Conservation (phyloP, 1,140 invertebrate species). For the Zaprionus capensis region DNA sequence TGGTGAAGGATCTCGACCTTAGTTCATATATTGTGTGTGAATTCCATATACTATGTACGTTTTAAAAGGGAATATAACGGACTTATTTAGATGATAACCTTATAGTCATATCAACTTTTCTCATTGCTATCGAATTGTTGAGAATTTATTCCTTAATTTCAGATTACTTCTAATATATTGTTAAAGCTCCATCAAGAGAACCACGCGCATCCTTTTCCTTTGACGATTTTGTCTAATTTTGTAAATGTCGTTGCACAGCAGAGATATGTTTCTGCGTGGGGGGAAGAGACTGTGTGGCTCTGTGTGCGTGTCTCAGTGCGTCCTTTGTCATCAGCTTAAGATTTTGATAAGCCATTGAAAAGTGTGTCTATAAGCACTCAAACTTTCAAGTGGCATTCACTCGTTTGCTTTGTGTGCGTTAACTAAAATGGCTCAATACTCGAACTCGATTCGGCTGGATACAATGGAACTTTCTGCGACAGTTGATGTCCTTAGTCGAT, state of each 20-base stretch:
- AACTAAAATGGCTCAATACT: conserved; percentile 70
- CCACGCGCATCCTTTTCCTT: conserved; percentile 22
- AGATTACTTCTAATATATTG: not conserved
- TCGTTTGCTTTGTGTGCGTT: conserved; percentile 54
- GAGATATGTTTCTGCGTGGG: conserved; percentile 17
- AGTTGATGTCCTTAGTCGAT: conserved; percentile 58
- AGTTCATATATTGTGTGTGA: not conserved
- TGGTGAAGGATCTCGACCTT: not conserved
- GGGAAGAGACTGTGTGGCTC: not conserved
- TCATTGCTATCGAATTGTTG: too few species aligned
- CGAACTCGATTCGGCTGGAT: conserved; percentile 41
- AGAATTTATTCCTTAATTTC: not conserved
- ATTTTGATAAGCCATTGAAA: conserved; percentile 79
- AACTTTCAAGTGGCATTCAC: conserved; percentile 62
- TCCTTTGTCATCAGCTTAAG: conserved; percentile 71
- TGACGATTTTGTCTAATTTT: conserved; percentile 49
- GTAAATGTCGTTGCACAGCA: conserved; percentile 45
- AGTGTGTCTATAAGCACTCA: conserved; percentile 76
- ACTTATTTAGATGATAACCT: not conserved
- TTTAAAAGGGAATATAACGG: not conserved
- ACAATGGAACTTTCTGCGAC: conserved; percentile 44
- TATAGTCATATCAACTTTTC: too few species aligned
- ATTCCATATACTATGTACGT: not conserved
- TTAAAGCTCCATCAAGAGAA: conserved; percentile 19
- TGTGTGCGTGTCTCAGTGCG: conserved; percentile 14